Evolutionary conservation across 2,888 invertebrate genomes (phyloP), one percentile per base, ranked within the genome.

Genomic region (Bombylius discolor): DNA sequence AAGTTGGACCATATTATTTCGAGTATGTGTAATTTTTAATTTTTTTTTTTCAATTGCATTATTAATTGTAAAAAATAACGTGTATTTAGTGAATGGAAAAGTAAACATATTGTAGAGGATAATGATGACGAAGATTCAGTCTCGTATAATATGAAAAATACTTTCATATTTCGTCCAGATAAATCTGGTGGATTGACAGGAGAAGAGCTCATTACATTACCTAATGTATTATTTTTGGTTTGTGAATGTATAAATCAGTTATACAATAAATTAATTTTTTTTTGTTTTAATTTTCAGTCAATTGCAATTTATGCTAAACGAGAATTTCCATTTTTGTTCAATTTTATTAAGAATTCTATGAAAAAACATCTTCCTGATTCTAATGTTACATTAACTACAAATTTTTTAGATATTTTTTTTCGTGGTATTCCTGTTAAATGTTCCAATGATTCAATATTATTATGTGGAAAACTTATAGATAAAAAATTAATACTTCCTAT

Each of bases 1-100:
- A 93, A 78, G 68, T 89, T 3, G 92, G 92, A 39, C 92, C 92
- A 0, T 92, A 80, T 70, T 82, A 84, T 64, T 92, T 88, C 70
- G 85, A 87, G 91, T 91, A 75, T 81, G 83, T 31, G 8, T 23
- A 1, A 23, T 23, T 23, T 23, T 23, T 51, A n/a, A 6, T n/a
- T n/a, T 5, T 51, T 14, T 5, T 23, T 23, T 23, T 23, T 23
- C 23, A 23, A 23, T 23, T 23, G 3, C 23, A 23, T 23, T 23
- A 23, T 23, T 23, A 23, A 23, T 23, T 23, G 23, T 2, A 23
- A n/a, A 8, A 47, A 47, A 47, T 4, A 47, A 47, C 4, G 7
- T 23, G n/a, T 13, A 8, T 13, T 33, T 47, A 90, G 90, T 52
- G 87, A 89, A 76, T 89, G 87, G 84, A 89, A 89, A 67, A 81